phyloP scores from a whole-genome alignment of 2,888 invertebrate genomes.

The Scotopteryx bipunctaria region DNA sequence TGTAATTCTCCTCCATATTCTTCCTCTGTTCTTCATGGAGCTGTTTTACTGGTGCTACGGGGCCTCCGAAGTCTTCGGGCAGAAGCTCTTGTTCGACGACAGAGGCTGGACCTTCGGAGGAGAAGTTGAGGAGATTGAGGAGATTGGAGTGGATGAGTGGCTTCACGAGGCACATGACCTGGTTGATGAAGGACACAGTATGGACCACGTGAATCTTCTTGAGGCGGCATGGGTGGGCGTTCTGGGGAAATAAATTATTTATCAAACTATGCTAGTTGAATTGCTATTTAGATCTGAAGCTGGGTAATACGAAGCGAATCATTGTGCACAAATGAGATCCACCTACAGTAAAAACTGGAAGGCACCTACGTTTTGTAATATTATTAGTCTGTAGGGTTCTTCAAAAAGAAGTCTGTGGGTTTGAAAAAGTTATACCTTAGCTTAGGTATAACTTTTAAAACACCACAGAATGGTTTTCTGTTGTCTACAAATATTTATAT shows the following conservation, averaged over 20 bases:
- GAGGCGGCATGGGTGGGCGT: conserved; percentile 86
- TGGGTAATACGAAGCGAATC: too few species aligned
- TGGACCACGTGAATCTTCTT: conserved; percentile 87
- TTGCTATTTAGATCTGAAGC: too few species aligned
- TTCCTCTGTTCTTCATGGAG: conserved; percentile 83
- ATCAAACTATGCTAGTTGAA: too few species aligned
- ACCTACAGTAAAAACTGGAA: too few species aligned
- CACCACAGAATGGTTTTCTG: too few species aligned
- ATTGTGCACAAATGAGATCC: too few species aligned
- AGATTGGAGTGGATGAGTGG: conserved; percentile 86
- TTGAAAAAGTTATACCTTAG: too few species aligned
- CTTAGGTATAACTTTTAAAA: too few species aligned
- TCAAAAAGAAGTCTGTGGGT: too few species aligned
- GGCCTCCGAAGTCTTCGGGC: conserved; percentile 85
- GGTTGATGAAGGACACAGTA: conserved; percentile 86
- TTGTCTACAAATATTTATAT: too few species aligned
- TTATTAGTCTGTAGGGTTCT: too few species aligned
- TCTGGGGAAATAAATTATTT: conserved; percentile 68
- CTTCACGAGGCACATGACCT: conserved; percentile 86
- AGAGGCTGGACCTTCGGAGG: conserved; percentile 76
- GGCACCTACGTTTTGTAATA: too few species aligned
- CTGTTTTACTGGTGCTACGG: conserved; percentile 75
- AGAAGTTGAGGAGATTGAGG: conserved; percentile 83
- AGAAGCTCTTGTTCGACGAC: conserved; percentile 71
- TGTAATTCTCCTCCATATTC: conserved; percentile 83